These are phyloP conservation scores for Drosophila demipolita DNA, from an alignment of 2,888 invertebrate genomes.

Conservation along the genomic window DNA sequence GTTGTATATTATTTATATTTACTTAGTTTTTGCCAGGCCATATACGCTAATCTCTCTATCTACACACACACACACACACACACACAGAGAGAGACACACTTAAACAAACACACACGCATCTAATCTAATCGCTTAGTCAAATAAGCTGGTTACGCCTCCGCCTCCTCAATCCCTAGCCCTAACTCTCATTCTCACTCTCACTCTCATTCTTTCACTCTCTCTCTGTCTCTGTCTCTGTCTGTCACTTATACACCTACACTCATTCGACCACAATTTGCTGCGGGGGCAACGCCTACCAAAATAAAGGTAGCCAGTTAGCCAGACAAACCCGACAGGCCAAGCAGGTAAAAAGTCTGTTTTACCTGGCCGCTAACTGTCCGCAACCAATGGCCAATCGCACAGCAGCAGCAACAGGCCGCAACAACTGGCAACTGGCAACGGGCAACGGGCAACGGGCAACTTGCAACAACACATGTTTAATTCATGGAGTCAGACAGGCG, in stretches of 20 bases:
- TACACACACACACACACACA: slow-evolving; percentile 11
- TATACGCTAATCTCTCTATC: slow-evolving; percentile 47
- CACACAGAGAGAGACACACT: slow-evolving; percentile 1
- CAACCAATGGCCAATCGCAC: slow-evolving; percentile 51
- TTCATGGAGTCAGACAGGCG: slow-evolving; percentile 56
- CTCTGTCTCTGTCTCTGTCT: neutral
- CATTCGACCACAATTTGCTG: slow-evolving; percentile 18
- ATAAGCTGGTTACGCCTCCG: slow-evolving; percentile 59
- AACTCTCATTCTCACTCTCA: neutral
- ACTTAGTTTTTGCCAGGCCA: slow-evolving; percentile 40
- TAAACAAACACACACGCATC: slow-evolving; percentile 11
- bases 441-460: slow-evolving; percentile 10
- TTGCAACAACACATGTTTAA: slow-evolving; percentile 54
- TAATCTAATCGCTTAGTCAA: slow-evolving; percentile 75
- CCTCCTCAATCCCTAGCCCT: slow-evolving; percentile 12
- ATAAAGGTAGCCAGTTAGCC: neutral
- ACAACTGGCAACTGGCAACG: slow-evolving; percentile 7
- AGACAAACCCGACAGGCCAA: neutral
- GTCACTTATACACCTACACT: neutral
- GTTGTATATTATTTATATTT: slow-evolving; percentile 53
- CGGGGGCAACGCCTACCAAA: slow-evolving; percentile 53
- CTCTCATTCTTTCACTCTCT: neutral
- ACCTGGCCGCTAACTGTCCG: slow-evolving; percentile 44
- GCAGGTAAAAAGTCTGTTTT: slow-evolving; percentile 47
- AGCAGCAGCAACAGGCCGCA: neutral